Base-by-base conservation (phyloP, 2,888 invertebrate genomes). In the Lasioglossum pauxillum region DNA sequence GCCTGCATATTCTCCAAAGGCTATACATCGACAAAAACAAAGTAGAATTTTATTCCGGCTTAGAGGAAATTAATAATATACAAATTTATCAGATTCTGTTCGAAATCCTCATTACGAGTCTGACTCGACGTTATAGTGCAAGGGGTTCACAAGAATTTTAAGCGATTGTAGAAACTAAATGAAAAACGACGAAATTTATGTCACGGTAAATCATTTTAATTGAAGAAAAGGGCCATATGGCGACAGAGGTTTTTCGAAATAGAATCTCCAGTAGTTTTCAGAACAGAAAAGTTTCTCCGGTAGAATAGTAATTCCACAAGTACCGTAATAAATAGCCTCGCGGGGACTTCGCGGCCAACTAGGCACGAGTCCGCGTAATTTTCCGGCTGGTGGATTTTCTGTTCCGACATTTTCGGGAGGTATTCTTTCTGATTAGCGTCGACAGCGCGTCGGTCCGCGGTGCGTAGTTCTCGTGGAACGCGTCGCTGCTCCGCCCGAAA, bases 351-450 rank as follows among this genome's bases (percentile, higher is more conserved):
- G 35, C 27, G 14, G 19, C 38, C 69, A 35, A 44, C 8, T 71
- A 46, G 57, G 49, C 74, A 19, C 31, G 23, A 49, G 84, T 44
- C 31, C 57, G 57, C 49, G 35, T 80, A 77, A 74, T 79, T 84
- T 31, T 23, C 16, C 16, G 16, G 14, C 53, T 41, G 27, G 12
- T n/a, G 75, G 16, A 72, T 83, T 82, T 78, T 79, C 74, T 10
- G 12, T 23, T 35, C 76, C 69, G 78, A 87, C 83, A 80, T 86
- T 87, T 83, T 64, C 80, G 14, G 78, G 41, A 35, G 57, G 46
- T 87, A 86, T 87, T 86, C 78, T 86, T 87, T 78, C 72, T 86
- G 83, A 87, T 87, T 87, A 87, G 69, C 80, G 76, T 41, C 73
- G 78, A 80, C 86, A 78, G 27, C 69, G 46, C 78, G 75, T 67